Evolutionary conservation across 2,888 invertebrate genomes (phyloP), one percentile per base, ranked within the genome.

Genomic region (Cryptus armator): DNA sequence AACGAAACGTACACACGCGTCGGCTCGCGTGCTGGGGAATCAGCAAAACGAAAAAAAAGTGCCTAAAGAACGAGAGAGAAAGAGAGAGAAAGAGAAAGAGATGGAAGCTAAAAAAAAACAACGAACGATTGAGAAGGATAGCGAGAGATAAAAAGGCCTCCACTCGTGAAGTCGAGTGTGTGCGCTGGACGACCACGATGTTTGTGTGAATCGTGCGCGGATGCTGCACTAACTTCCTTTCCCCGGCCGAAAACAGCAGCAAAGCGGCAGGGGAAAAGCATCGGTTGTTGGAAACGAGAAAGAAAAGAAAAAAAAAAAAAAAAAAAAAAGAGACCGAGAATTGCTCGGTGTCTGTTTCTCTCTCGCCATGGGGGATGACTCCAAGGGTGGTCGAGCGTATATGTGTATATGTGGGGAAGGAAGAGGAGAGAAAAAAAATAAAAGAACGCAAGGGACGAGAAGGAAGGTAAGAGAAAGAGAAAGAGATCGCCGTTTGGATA

Each of bases 321-420:
- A 70, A 74, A 79, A 81, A 81, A 75, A 76, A 75, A 78, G 62
- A 74, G 83, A 75, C 64, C 48, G 77, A 72, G 75, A 83, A 86
- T 72, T 76, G 79, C 71, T 46, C 71, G 71, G 53, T 68, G 29
- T 51, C 48, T 48, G 12, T 70, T 51, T 64, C 48, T 70, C 59
- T 48, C 87, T 87, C 87, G 87, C 88, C 88, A 88, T 87, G 87
- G 91, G 92, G 89, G 90, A 90, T 91, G 90, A 92, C 90, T 90
- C 88, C 85, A 86, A 90, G 92, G 92, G 92, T 92, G 92, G 90
- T 90, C 92, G 89, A 92, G 90, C 92, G 90, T 91, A 90, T 87
- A 87, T 86, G 86, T 86, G 86, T 86, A 86, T 81, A 86, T 83
- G 85, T 81, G 82, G 85, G 85, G 77, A 82, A 82, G 87, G 86